A percentile compares a stretch with the other conserved stretches of the same genome.
Conservation (phyloP, 2,888 invertebrate species). For the Luffia ferchaultella region DNA sequence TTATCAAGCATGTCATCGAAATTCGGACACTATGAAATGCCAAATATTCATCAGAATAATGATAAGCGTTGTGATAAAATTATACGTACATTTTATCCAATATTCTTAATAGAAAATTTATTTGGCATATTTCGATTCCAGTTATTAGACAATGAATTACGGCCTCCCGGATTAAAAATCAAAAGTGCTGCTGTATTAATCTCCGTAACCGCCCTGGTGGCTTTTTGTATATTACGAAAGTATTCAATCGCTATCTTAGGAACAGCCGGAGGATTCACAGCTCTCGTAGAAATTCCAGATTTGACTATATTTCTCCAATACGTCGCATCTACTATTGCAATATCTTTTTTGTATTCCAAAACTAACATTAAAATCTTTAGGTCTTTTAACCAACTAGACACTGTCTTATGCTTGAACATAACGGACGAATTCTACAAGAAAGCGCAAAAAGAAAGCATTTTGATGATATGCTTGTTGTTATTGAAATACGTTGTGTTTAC, state of each 20-base stretch:
- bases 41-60: not conserved
- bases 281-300: slow-evolving; percentile 5
- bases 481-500: slow-evolving; percentile 1
- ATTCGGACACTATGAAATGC: too few relatives aligned
- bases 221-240: slow-evolving; percentile 1
- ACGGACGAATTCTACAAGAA: slow-evolving; percentile 3
- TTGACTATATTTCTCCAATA: slow-evolving; percentile 5
- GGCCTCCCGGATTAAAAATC: slow-evolving; percentile 1
- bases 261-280: not conserved
- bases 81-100: slow-evolving; percentile 2
- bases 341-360: slow-evolving; percentile 3
- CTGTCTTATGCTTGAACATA: not conserved
- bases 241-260: slow-evolving; percentile 1
- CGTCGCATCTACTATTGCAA: slow-evolving; percentile 2
- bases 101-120: slow-evolving; percentile 4
- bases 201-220: not conserved
- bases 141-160: slow-evolving; percentile 1
- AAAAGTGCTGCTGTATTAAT: slow-evolving; percentile 9
- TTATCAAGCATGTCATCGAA: too few relatives aligned
- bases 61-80: not conserved
- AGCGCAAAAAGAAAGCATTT: slow-evolving; percentile 2
- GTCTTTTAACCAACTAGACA: slow-evolving; percentile 6
- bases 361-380: slow-evolving; percentile 7
- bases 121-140: slow-evolving; percentile 12
- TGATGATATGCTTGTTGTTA: slow-evolving; percentile 1